phyloP scores from a whole-genome alignment of 2,113 vertebrate species.

The Halcyon malimbica region DNA sequence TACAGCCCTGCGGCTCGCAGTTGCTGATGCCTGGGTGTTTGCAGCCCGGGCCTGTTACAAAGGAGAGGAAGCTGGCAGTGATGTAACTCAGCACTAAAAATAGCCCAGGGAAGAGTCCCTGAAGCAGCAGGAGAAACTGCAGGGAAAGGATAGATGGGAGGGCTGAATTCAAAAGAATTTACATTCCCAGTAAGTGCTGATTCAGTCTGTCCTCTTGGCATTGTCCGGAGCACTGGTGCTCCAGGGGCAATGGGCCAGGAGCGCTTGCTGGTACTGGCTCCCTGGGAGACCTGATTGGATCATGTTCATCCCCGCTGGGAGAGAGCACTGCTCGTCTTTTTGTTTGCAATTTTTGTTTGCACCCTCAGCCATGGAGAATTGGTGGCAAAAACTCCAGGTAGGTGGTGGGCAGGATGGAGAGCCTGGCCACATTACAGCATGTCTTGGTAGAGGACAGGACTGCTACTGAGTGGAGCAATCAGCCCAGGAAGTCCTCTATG shows the following conservation, averaged over 20 bases:
- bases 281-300: not conserved
- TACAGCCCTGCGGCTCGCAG: not conserved
- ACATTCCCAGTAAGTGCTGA: not conserved
- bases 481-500: not conserved
- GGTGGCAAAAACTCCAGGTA: not conserved
- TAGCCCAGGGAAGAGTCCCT: constrained; percentile 17
- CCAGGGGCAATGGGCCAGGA: not conserved
- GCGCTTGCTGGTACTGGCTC: not conserved
- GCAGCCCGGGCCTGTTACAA: not conserved
- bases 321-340: not conserved
- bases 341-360: not conserved
- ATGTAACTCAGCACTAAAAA: constrained; percentile 59
- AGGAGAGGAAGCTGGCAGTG: not conserved
- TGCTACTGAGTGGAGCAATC: not conserved
- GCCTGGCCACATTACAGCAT: not conserved
- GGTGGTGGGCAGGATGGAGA: not conserved
- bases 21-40: not conserved
- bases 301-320: not conserved
- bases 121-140: constrained; percentile 8
- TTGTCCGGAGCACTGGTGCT: not conserved
- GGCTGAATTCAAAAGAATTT: not conserved
- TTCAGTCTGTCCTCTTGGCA: not conserved
- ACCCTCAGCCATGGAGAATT: not conserved
- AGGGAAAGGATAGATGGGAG: not conserved
- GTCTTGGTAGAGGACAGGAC: not conserved